Conservation (phyloP, 37 sponge, comb jelly and placozoan species). For the Axinella damicornis region DNA sequence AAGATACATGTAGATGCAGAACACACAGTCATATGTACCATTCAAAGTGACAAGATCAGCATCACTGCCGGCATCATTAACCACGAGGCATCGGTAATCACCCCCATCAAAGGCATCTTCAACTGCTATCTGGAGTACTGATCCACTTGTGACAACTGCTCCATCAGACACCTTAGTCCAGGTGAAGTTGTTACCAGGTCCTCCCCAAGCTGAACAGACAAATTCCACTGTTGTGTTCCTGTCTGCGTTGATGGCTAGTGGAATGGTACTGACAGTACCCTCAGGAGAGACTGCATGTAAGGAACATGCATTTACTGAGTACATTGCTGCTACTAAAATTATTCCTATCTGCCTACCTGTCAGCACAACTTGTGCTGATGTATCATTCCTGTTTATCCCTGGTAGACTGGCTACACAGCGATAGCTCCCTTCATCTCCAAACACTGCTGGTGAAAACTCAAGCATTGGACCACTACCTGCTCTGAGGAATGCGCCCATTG, state of each 20-base stretch:
- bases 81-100: slow-evolving; percentile 13
- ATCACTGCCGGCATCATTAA: slow-evolving; percentile 35
- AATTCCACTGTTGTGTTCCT: slow-evolving; percentile 1
- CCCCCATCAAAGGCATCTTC: slow-evolving; percentile 3
- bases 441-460: slow-evolving; percentile 2
- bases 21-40: neutral
- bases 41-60: slow-evolving; percentile 3
- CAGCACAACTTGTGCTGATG: too few relatives aligned
- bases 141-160: neutral
- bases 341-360: too few relatives aligned
- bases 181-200: slow-evolving; percentile 56
- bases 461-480: neutral
- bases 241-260: too few relatives aligned
- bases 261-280: slow-evolving; percentile 3
- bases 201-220: slow-evolving; percentile 63
- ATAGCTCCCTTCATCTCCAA: slow-evolving; percentile 25
- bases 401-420: slow-evolving; percentile 6
- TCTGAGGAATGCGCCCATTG: too few relatives aligned
- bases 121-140: neutral
- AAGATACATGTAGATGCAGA: too few relatives aligned
- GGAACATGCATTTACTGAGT: too few relatives aligned
- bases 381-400: too few relatives aligned
- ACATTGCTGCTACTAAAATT: too few relatives aligned
- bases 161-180: slow-evolving; percentile 33
- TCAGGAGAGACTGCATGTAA: slow-evolving; percentile 24